These are phyloP conservation scores for Mesorhabditis belari DNA, from an alignment of 2,888 invertebrate genomes.

Conservation along the genomic window DNA sequence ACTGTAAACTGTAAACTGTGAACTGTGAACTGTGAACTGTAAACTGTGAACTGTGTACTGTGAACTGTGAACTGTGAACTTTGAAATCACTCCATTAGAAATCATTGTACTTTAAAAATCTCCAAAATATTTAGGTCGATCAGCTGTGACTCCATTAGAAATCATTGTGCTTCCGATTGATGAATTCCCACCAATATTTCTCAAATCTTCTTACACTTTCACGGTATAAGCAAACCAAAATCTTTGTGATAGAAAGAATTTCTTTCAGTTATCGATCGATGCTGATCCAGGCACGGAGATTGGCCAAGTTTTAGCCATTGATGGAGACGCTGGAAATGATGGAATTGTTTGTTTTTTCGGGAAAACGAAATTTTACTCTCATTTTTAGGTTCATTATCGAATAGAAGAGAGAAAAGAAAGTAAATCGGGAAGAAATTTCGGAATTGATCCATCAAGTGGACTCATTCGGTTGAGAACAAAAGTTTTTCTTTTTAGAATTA, in stretches of 20 bases:
- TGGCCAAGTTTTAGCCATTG: slow-evolving; percentile 60
- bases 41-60: too few species aligned
- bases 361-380: not conserved
- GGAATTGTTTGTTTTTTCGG: slow-evolving; percentile 16
- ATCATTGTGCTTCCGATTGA: slow-evolving; percentile 70
- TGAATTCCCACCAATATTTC: slow-evolving; percentile 88
- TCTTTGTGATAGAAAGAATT: not conserved
- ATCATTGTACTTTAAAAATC: slow-evolving; percentile 58
- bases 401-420: slow-evolving; percentile 3
- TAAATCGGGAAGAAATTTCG: slow-evolving; percentile 12
- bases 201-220: slow-evolving; percentile 78
- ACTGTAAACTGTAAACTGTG: too few species aligned
- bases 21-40: too few species aligned
- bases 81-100: too few species aligned
- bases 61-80: too few species aligned
- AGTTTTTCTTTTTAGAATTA: not conserved
- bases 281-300: slow-evolving; percentile 64
- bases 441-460: slow-evolving; percentile 31
- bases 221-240: slow-evolving; percentile 17
- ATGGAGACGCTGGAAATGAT: slow-evolving; percentile 27
- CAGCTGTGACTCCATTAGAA: slow-evolving; percentile 35
- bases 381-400: not conserved
- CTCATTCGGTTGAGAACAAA: slow-evolving; percentile 15
- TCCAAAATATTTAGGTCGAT: slow-evolving; percentile 69
- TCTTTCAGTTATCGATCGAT: slow-evolving; percentile 17